Percentiles rank a stretch among this genome's conserved stretches.
These are phyloP conservation scores for Heloderma charlesbogerti DNA, from an alignment of 2,113 vertebrate genomes.

Conservation along the genomic window DNA sequence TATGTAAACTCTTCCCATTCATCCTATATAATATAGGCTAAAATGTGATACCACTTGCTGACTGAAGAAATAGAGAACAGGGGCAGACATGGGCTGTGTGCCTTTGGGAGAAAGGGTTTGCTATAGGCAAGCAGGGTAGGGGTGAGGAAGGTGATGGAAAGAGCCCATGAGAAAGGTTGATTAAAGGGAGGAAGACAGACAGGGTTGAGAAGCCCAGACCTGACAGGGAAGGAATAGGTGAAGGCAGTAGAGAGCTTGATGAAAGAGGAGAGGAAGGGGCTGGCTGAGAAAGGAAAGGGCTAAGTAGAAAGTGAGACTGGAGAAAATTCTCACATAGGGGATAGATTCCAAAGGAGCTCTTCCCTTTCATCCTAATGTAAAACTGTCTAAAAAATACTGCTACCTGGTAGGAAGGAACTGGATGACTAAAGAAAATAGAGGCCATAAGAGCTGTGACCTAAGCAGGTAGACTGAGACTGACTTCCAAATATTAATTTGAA, in stretches of 20 bases:
- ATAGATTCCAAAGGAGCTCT: not conserved
- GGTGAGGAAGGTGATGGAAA: not conserved
- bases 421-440: not conserved
- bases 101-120: not conserved
- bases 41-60: not conserved
- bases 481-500: not conserved
- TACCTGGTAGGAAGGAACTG: not conserved
- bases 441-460: not conserved
- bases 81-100: not conserved
- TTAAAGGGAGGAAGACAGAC: not conserved
- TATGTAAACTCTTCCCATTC: slow-evolving; percentile 78
- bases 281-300: not conserved
- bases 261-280: not conserved
- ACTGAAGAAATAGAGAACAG: not conserved
- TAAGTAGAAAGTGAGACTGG: not conserved
- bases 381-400: not conserved
- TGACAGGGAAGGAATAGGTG: not conserved
- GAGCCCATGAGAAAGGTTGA: not conserved
- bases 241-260: not conserved
- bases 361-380: not conserved
- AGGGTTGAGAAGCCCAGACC: not conserved
- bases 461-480: not conserved
- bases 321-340: not conserved
- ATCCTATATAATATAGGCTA: slow-evolving; percentile 6
- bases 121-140: not conserved